phyloP scores from a whole-genome alignment of 2,113 vertebrate species.

The Perca fluviatilis region DNA sequence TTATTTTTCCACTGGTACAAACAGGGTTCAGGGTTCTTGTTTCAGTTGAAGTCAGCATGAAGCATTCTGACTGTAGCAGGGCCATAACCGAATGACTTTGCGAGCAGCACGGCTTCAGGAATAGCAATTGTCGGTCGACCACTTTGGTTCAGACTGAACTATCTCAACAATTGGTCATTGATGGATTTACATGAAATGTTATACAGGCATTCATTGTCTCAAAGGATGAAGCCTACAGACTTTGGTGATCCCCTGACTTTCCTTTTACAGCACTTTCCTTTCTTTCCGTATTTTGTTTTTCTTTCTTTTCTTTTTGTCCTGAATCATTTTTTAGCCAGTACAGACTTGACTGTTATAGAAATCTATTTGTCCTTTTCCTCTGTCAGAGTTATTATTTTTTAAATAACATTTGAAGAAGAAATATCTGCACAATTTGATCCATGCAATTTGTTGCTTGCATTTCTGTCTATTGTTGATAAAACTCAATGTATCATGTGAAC shows the following conservation, averaged over 20 bases:
- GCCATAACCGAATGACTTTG: background rate
- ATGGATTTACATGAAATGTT: background rate
- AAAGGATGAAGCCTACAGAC: background rate
- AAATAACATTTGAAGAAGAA: background rate
- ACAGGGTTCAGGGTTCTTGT: background rate
- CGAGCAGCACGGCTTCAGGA: background rate
- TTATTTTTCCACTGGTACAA: slow-evolving; percentile 35
- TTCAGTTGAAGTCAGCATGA: slow-evolving; percentile 6
- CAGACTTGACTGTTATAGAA: background rate
- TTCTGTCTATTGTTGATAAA: background rate
- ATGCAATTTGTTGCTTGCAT: background rate
- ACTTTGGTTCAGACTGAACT: background rate
- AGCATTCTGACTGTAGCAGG: background rate
- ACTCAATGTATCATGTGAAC: background rate
- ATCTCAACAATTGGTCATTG: background rate
- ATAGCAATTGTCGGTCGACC: background rate
- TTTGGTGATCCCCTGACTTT: background rate
- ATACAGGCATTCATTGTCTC: background rate
- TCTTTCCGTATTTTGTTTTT: background rate
- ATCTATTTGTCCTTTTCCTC: background rate
- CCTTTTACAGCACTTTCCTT: background rate
- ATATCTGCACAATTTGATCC: background rate
- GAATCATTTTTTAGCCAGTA: background rate
- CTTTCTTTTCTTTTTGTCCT: background rate
- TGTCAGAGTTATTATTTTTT: background rate